Conservation (phyloP, 1,140 invertebrate species). For the Drosophila ercepeae region DNA sequence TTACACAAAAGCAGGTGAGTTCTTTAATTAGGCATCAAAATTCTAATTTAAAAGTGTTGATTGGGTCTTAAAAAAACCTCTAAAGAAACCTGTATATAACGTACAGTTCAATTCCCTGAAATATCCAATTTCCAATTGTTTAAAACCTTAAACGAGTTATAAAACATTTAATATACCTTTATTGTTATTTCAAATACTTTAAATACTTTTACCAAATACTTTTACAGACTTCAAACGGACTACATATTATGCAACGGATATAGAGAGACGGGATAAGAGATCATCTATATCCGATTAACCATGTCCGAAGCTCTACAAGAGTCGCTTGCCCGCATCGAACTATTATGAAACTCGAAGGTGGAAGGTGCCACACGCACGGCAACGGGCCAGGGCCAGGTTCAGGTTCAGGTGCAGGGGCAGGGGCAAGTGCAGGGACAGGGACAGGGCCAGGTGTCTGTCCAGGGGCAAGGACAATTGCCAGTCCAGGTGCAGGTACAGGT, state of each 20-base stretch:
- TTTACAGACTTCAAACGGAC: neutral
- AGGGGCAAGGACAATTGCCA: constrained; percentile 23
- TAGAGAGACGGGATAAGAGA: constrained; percentile 21
- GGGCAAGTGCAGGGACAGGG: constrained; percentile 8
- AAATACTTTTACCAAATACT: neutral
- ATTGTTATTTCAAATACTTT: too few relatives aligned
- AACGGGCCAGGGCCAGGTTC: constrained; percentile 52
- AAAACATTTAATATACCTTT: too few relatives aligned
- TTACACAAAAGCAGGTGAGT: constrained; percentile 15
- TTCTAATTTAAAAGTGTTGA: neutral
- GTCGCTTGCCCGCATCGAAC: constrained; percentile 44
- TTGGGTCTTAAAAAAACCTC: neutral
- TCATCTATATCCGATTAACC: constrained; percentile 12
- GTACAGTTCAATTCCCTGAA: too few relatives aligned
- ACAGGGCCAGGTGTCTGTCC: constrained; percentile 27
- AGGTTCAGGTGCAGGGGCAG: constrained; percentile 26
- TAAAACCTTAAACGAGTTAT: too few relatives aligned
- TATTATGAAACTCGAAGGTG: constrained; percentile 78
- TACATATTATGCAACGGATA: constrained; percentile 55
- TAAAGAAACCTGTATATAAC: too few relatives aligned
- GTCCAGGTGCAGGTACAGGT: constrained; percentile 30
- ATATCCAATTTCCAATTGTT: too few relatives aligned
- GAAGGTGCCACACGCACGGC: constrained; percentile 59
- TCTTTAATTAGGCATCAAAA: neutral
- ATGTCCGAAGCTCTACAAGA: constrained; percentile 47